Conservation (phyloP, 2,888 invertebrate genomes). For the Tethea ocularis region DNA sequence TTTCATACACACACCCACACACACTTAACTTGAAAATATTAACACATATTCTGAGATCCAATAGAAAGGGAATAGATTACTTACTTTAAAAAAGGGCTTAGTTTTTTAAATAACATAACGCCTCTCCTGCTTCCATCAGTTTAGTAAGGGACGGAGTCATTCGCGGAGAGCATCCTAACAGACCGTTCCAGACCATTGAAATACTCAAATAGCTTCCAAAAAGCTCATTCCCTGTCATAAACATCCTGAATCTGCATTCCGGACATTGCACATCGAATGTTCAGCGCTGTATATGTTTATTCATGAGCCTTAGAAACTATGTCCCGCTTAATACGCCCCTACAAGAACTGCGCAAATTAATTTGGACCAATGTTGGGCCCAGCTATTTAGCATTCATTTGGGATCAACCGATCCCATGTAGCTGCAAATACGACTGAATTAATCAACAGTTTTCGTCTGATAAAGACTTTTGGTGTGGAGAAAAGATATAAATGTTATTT, state of each 20-base stretch:
- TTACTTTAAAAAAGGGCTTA: no score
- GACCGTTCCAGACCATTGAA: no score
- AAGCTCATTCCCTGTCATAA: background rate
- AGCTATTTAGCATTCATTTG: slow-evolving; percentile 67
- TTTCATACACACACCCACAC: no score
- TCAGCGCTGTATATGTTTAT: slow-evolving; percentile 44
- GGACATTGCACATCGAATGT: slow-evolving; percentile 28
- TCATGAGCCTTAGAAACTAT: slow-evolving; percentile 41
- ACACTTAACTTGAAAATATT: no score
- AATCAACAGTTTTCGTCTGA: slow-evolving; percentile 37
- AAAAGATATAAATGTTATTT: background rate
- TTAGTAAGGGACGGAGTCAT: no score
- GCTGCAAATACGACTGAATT: slow-evolving; percentile 53
- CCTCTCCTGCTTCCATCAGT: no score
- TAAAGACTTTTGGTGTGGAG: slow-evolving; percentile 17
- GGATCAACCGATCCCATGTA: slow-evolving; percentile 45
- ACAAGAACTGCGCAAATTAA: slow-evolving; percentile 64
- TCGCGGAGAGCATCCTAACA: no score
- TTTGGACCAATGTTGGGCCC: slow-evolving; percentile 56
- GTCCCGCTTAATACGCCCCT: slow-evolving; percentile 52
- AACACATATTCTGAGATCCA: no score
- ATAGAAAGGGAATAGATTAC: no score
- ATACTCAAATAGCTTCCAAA: background rate
- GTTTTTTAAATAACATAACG: no score
- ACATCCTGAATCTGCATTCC: slow-evolving; percentile 12